Base-by-base conservation (phyloP, 2,797 vertebrate genomes). In the Lateolabrax maculatus region DNA sequence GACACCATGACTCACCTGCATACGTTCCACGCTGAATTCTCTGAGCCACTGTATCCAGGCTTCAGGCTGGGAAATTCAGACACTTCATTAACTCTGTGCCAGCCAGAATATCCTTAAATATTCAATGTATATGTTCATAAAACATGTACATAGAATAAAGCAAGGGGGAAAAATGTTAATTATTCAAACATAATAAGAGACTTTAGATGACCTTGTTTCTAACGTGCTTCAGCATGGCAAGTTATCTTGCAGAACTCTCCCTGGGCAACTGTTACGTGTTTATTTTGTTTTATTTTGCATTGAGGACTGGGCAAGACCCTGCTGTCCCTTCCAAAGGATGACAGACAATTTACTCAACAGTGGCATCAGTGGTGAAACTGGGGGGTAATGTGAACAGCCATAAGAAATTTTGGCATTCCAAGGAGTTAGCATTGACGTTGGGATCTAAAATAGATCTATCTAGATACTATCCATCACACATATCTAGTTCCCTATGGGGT, bases 1-100 rank as follows among this genome's bases (percentile, higher is more conserved):
- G 44, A 61, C 23, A 11, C 74, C 34, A 87, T 82, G 79, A 80
- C 41, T 15, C 82, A 87, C 57, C 65, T 87, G 44, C 9, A 87
- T 5, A 87, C 82, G 0, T 87, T 77, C 61, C 51, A 80, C 3
- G 1, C 56, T 2, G 0, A 49, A 1, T 82, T 87, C 56, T 56
- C 76, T 11, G 82, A 84, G 66, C 85, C 76, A 0, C 16, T 84
- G 43, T 82, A 79, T 63, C 64, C 82, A 36, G 79, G 85, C 34
- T 82, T 84, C 39, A 65, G 82, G 21, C 52, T 87, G 16, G 82
- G 75, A 13, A 8, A 1, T 25, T 0, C 4, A 21, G 0, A 44
- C 19, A 37, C 64, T 4, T 55, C 69, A 44, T 31, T 84, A 13
- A n/a, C 6, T 46, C 43, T 87, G 25, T 31, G 41, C 1, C 34